Conservation (phyloP, 37 sponge, comb jelly and placozoan species). For the Cliona cf. orientalis region DNA sequence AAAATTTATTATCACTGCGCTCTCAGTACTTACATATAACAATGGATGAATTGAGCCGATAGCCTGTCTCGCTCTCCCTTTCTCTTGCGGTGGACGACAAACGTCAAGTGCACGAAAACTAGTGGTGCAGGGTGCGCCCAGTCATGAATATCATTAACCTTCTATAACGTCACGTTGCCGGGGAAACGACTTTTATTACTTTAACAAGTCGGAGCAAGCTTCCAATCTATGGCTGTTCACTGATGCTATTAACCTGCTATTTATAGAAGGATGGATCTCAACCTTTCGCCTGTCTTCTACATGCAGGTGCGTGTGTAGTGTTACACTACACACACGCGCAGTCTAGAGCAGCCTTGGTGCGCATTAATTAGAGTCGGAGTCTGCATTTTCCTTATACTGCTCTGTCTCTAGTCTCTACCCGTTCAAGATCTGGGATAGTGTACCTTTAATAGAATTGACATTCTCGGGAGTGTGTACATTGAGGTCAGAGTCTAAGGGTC, state of each 20-base stretch:
- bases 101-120: background rate
- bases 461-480: no score
- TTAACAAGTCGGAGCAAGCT: background rate
- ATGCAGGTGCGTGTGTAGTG: constrained; percentile 39
- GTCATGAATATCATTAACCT: constrained; percentile 4
- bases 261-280: constrained; percentile 52
- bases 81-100: no score
- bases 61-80: no score
- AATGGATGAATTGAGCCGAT: no score
- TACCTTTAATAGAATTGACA: no score
- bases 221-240: background rate
- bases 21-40: no score
- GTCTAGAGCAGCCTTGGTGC: background rate
- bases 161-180: constrained; percentile 34
- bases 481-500: no score
- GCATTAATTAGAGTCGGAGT: constrained; percentile 35
- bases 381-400: background rate
- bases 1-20: no score
- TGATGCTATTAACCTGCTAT: no score
- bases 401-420: background rate
- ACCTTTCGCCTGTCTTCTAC: constrained; percentile 67
- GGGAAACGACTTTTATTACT: background rate
- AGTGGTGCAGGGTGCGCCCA: background rate
- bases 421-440: no score
- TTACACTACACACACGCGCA: background rate